Evolutionary conservation across 1,140 invertebrate species (phyloP).

Genomic region (Euborellia annulipes): DNA sequence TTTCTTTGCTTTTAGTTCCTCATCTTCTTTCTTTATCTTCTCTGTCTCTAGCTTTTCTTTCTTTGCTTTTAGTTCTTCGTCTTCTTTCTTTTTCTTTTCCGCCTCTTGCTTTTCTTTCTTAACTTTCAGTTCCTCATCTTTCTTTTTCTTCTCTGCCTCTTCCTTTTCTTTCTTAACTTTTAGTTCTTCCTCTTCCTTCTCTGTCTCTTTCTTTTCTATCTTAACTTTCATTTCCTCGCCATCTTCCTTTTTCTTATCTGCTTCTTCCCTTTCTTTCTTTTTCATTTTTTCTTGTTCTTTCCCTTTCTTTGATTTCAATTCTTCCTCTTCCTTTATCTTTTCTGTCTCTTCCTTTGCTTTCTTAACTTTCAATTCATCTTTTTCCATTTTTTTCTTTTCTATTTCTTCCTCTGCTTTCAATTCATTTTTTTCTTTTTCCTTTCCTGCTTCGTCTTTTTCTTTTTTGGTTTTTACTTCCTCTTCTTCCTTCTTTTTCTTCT

Average conservation of each 20-base stretch:
- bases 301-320: conserved; percentile 10
- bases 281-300: conserved; percentile 8
- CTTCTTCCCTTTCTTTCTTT: conserved; percentile 9
- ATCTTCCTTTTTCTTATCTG: conserved; percentile 11
- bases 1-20: conserved; percentile 10
- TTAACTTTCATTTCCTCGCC: conserved; percentile 10
- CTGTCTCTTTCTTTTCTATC: neutral
- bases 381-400: conserved; percentile 16
- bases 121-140: neutral
- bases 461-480: conserved; percentile 16
- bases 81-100: conserved; percentile 10
- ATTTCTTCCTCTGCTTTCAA: conserved; percentile 11
- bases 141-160: conserved; percentile 9
- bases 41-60: conserved; percentile 8
- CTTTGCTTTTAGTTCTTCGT: conserved; percentile 9
- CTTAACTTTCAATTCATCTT: conserved; percentile 9
- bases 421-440: conserved; percentile 15
- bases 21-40: conserved; percentile 9
- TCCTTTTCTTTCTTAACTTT: conserved; percentile 11
- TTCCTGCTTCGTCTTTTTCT: conserved; percentile 15
- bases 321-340: conserved; percentile 4
- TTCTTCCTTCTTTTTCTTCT: conserved; percentile 11
- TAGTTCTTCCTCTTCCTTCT: conserved; percentile 8
- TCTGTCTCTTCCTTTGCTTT: conserved; percentile 7
- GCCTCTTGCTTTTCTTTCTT: conserved; percentile 7